A percentile compares a stretch with the other conserved stretches of the same genome.
Conservation (phyloP, 2,797 vertebrate species). For the Tapirus indicus region DNA sequence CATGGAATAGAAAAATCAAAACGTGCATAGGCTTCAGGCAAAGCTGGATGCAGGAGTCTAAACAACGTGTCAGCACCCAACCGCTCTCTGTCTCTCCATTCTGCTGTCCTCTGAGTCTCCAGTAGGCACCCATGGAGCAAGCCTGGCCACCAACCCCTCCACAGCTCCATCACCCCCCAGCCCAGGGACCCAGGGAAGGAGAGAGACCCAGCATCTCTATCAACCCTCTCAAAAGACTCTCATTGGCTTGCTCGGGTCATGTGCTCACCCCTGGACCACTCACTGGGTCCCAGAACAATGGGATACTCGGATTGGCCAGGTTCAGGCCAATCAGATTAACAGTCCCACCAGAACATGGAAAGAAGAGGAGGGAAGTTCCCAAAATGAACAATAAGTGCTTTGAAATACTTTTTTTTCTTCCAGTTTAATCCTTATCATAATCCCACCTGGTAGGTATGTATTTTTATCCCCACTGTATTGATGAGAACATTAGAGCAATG, state of each 20-base stretch:
- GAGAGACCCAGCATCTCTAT: fast-evolving
- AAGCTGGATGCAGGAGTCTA: neutral
- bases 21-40: neutral
- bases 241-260: neutral
- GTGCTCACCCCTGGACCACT: neutral
- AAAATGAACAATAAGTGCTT: neutral
- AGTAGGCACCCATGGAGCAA: fast-evolving
- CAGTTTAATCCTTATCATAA: neutral
- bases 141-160: fast-evolving
- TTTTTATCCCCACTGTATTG: neutral
- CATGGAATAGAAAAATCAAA: neutral
- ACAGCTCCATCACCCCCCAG: fast-evolving
- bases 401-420: neutral
- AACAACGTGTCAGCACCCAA: fast-evolving
- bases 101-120: fast-evolving
- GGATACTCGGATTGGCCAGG: neutral
- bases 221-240: neutral
- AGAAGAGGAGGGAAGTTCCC: no score
- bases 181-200: neutral
- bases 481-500: neutral
- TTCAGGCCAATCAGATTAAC: neutral
- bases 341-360: neutral
- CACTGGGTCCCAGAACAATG: neutral
- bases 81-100: fast-evolving
- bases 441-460: neutral